Evolutionary conservation across 2,888 invertebrate genomes (phyloP), one percentile per base, ranked within the genome.

Genomic region (Scrobipalpa costella): DNA sequence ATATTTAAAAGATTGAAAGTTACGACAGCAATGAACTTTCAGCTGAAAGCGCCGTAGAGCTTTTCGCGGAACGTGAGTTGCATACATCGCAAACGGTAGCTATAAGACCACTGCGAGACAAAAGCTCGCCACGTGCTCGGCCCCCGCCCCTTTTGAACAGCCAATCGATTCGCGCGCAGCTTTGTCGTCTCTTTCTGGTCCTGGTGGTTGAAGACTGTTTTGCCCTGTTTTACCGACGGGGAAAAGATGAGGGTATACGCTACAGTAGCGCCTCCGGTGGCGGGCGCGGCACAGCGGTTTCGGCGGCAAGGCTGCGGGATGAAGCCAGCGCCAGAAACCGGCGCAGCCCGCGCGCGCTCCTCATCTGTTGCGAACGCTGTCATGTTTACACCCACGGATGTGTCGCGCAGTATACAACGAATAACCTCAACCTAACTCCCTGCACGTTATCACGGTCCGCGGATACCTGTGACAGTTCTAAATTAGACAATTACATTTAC

Each of bases 321-420:
- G 87, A 88, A 76, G 75, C 76, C 80, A 78, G 73, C 75, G 73
- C 75, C 76, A 73, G 87, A 73, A 75, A 72, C 74, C 73, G 86
- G 88, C 89, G 89, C 89, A 90, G 86, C 83, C 72, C 84, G 86
- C 78, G 86, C 86, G 88, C 87, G 88, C 88, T 85, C 82, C 83
- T 89, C 90, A 90, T 89, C 90, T 90, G 90, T 89, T 90, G 88
- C 88, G 77, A 82, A 73, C 82, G 83, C 88, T 88, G 90, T 89
- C 89, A 90, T 91, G 90, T 89, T 90, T 90, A 90, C 90, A 83
- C 84, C 84, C 11, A 79, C 80, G 78, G 83, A 83, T 86, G 84
- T 85, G 89, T 86, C 88, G 86, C 88, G 83, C 84, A 77, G 80
- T 81, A 85, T 81, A 88, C 90, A 88, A 88, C 89, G 88, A 89